phyloP scores from a whole-genome alignment of 2,888 invertebrate genomes.

The Pterostichus madidus region DNA sequence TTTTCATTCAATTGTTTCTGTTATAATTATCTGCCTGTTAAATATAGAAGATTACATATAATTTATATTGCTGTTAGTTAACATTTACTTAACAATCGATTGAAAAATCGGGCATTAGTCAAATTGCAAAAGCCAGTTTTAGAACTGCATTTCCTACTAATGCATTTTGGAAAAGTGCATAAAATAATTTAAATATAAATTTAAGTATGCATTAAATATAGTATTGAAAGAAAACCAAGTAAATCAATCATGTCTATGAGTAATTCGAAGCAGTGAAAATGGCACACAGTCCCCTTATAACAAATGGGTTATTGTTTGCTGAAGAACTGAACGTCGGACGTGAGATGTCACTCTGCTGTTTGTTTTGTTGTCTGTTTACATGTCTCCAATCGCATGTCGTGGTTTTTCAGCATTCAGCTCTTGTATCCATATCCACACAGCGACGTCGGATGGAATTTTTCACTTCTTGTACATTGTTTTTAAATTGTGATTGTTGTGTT shows the following conservation, averaged over 20 bases:
- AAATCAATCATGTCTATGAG: neutral
- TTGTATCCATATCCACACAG: neutral
- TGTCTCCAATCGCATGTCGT: conserved; percentile 50
- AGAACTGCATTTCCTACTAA: too few species aligned
- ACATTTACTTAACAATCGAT: too few species aligned
- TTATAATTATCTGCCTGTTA: too few species aligned
- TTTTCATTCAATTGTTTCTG: too few species aligned
- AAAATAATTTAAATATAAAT: too few species aligned
- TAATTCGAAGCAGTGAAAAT: neutral
- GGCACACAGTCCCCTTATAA: neutral
- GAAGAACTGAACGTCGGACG: conserved; percentile 46
- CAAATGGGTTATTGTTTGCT: conserved; percentile 47
- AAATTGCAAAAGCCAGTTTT: too few species aligned
- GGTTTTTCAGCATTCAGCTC: conserved; percentile 24
- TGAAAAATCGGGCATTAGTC: too few species aligned
- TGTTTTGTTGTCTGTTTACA: conserved; percentile 57
- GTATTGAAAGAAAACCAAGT: neutral
- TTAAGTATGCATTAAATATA: too few species aligned
- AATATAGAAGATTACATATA: too few species aligned
- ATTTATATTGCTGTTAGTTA: too few species aligned
- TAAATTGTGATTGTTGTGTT: conserved; percentile 51
- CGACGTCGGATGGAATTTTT: conserved; percentile 44
- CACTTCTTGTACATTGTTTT: conserved; percentile 58
- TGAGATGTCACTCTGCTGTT: conserved; percentile 37
- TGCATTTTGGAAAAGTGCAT: too few species aligned